phyloP scores from a whole-genome alignment of 1,140 invertebrate genomes.

The Drosophila arawakana region DNA sequence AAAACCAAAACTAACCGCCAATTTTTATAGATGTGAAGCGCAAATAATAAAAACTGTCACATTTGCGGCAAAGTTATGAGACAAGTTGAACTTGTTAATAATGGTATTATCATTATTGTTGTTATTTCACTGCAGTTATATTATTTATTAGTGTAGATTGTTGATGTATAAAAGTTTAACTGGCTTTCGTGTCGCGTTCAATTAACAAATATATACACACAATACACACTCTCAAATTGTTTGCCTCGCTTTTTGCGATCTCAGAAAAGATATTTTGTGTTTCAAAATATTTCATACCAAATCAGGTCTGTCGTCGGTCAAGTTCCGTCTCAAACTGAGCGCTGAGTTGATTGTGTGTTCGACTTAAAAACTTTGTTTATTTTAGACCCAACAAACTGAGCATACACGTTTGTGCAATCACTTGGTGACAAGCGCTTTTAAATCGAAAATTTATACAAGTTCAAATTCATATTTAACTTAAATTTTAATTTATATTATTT shows the following conservation, averaged over 20 bases:
- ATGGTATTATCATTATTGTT: neutral
- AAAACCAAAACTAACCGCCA: conserved; percentile 47
- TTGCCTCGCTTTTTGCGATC: conserved; percentile 18
- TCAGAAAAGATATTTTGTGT: neutral
- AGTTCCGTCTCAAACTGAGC: conserved; percentile 56
- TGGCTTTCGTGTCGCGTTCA: conserved; percentile 47
- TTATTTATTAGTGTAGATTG: conserved; percentile 5
- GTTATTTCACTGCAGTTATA: conserved; percentile 16
- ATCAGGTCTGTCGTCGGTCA: conserved; percentile 50
- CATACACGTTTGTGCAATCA: no score
- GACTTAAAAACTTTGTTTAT: no score
- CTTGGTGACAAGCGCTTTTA: no score
- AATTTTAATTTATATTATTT: no score
- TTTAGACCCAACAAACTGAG: no score
- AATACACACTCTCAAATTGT: conserved; percentile 23
- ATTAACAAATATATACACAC: conserved; percentile 48
- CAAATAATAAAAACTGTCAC: conserved; percentile 8
- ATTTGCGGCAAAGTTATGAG: conserved; percentile 4
- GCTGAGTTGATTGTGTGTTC: neutral
- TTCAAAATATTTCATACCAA: conserved; percentile 4
- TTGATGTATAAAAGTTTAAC: conserved; percentile 32
- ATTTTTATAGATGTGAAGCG: neutral
- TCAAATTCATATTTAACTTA: no score
- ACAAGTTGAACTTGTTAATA: conserved; percentile 7
- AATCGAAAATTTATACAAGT: no score